These are phyloP conservation scores for Monopterus albus DNA, from an alignment of 2,113 vertebrate genomes.

Conservation along the genomic window DNA sequence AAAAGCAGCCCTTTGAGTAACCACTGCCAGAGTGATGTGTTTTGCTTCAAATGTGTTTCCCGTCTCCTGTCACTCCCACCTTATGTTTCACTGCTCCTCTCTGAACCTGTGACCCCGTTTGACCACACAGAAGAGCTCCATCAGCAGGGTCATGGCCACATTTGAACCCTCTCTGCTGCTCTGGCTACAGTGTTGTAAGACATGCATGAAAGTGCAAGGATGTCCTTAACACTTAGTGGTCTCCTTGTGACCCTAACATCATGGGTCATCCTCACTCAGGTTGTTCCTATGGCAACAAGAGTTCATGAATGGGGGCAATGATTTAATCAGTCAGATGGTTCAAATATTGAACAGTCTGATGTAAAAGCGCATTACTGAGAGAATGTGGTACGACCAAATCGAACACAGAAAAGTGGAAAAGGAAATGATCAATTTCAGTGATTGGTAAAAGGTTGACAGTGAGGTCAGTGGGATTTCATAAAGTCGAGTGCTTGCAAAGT, in stretches of 20 bases:
- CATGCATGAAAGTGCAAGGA: slow-evolving; percentile 23
- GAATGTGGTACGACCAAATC: neutral
- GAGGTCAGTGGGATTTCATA: slow-evolving; percentile 51
- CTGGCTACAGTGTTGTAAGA: neutral
- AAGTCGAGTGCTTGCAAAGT: slow-evolving; percentile 18
- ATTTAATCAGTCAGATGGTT: slow-evolving; percentile 5
- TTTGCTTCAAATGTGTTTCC: slow-evolving; percentile 13
- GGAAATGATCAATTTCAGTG: slow-evolving; percentile 46
- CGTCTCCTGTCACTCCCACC: slow-evolving; percentile 31
- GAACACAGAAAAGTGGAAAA: neutral
- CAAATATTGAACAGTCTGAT: slow-evolving; percentile 3
- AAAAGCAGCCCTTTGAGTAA: neutral
- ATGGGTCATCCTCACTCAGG: slow-evolving; percentile 11
- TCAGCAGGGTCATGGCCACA: slow-evolving; percentile 63
- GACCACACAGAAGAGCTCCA: slow-evolving; percentile 71
- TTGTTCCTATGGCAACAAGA: neutral
- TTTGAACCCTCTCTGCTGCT: slow-evolving; percentile 36
- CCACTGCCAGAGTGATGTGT: slow-evolving; percentile 3
- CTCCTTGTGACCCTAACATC: slow-evolving; percentile 33
- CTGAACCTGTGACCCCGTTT: slow-evolving; percentile 59
- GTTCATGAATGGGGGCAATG: neutral
- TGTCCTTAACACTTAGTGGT: slow-evolving; percentile 16
- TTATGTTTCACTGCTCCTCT: slow-evolving; percentile 37
- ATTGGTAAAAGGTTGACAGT: slow-evolving; percentile 35
- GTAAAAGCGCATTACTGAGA: neutral